phyloP scores from a whole-genome alignment of 1,140 invertebrate species.

The Tetraneura akinire region DNA sequence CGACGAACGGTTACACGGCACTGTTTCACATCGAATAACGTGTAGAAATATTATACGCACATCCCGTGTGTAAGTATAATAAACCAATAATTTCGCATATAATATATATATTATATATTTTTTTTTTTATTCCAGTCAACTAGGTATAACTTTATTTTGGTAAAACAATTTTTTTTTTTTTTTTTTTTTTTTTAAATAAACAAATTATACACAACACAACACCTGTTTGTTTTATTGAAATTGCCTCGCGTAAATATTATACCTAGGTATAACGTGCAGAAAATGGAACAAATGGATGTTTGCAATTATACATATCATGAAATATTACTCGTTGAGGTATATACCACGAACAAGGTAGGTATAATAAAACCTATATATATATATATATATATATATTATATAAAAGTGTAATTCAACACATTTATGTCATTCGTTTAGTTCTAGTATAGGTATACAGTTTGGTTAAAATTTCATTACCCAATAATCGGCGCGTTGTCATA shows the following conservation, averaged over 20 bases:
- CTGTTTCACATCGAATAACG: not conserved
- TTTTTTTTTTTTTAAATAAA: conserved; percentile 22
- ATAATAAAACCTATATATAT: too few relatives aligned
- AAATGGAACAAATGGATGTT: conserved; percentile 33
- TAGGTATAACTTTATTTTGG: conserved; percentile 4
- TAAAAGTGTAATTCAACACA: not conserved
- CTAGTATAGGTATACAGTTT: too few relatives aligned
- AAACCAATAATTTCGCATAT: conserved; percentile 37
- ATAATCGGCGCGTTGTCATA: not conserved
- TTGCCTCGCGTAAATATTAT: conserved; percentile 1
- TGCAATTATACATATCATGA: conserved; percentile 38
- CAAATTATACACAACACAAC: conserved; percentile 13
- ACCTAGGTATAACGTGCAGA: too few relatives aligned
- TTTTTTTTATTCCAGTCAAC: conserved; percentile 38
- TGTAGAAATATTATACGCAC: too few relatives aligned
- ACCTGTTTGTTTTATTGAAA: conserved; percentile 41
- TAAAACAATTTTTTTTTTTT: not conserved
- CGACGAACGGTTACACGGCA: not conserved
- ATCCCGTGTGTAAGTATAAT: conserved; percentile 33
- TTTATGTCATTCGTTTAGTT: conserved; percentile 28
- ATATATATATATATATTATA: too few relatives aligned
- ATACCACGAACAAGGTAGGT: too few relatives aligned
- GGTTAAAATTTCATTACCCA: not conserved
- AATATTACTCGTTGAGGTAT: conserved; percentile 1
- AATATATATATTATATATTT: too few relatives aligned